Evolutionary conservation across 2,888 invertebrate species (phyloP), one percentile per base, ranked within the genome.

Genomic region (Mimachlamys varia): DNA sequence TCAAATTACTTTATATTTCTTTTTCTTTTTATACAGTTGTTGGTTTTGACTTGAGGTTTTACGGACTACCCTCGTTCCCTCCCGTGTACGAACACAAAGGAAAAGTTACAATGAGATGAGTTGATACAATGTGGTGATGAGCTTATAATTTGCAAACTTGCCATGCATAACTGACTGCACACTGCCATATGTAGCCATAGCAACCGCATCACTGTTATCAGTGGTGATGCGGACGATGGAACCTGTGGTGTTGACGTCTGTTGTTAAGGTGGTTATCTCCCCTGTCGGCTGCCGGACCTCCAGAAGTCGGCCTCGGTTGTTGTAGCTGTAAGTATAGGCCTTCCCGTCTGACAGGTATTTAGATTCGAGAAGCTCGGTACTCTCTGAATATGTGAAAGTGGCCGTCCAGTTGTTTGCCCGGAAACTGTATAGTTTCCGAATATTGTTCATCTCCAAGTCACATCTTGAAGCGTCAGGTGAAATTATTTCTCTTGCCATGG

Each of bases 281-380:
- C 99, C 99, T 93, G 99, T 99, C 49, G 99, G 99, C 96, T 99
- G 97, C 93, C 98, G 98, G 90, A 98, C 98, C 95, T 98, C 98
- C 0, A 98, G 98, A 4, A 99, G 98, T 88, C 99, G 97, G 2
- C 99, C 99, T 92, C 98, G 97, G 96, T 98, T 98, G 95, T 99
- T 99, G 95, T 99, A 99, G 95, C 98, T 98, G 97, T 99, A 99
- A 96, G 98, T 98, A 93, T 98, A 98, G 0, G 98, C 98, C 93
- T 99, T 97, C 0, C 95, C 96, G 87, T 95, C 98, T n/a, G 96
- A 96, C 87, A 96, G 96, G 88, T 96, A 95, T 92, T 96, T 96
- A 88, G 96, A 95, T 91, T 94, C 98, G 58, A 99, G 97, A 87
- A 99, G 97, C 0, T 99, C 99, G 0, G 98, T 98, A 0, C 98